Percentiles rank a stretch among this genome's conserved stretches.
phyloP scores from a whole-genome alignment of 2,797 vertebrate genomes.

The Squalus acanthias region DNA sequence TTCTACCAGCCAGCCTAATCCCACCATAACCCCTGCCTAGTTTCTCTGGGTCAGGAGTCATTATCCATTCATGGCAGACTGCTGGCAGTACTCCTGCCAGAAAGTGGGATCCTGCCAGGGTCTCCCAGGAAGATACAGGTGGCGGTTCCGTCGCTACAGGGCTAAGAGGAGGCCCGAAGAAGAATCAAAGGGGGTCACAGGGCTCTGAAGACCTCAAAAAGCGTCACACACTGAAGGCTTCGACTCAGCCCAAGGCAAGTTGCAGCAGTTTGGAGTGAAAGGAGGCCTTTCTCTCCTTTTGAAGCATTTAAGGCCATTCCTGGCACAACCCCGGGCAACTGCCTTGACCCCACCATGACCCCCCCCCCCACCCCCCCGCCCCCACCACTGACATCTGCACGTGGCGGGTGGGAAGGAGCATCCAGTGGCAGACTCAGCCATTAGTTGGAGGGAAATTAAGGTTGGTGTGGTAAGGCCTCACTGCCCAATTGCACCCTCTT shows the following conservation, averaged over 20 bases:
- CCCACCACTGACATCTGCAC: background rate
- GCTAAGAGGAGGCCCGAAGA: background rate
- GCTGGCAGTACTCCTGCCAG: background rate
- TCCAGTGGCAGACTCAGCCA: background rate
- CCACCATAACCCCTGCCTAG: background rate
- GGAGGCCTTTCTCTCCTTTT: too few relatives aligned
- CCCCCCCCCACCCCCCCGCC: background rate
- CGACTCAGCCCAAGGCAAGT: background rate
- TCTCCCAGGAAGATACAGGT: background rate
- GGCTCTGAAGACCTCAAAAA: background rate
- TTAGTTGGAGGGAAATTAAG: background rate
- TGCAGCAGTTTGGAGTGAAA: background rate
- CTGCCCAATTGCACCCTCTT: background rate
- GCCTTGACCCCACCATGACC: background rate
- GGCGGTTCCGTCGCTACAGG: background rate
- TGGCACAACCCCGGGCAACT: rapidly evolving
- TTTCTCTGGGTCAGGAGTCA: background rate
- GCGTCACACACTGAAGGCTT: background rate
- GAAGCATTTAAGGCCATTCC: background rate
- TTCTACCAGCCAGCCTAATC: background rate
- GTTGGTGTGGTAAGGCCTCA: background rate
- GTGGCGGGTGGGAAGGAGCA: background rate
- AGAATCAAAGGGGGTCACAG: too few relatives aligned
- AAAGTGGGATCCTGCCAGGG: background rate
- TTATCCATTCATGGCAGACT: background rate